Evolutionary conservation across 2,797 vertebrate genomes (phyloP).

Genomic region (Sebastes oblongus): DNA sequence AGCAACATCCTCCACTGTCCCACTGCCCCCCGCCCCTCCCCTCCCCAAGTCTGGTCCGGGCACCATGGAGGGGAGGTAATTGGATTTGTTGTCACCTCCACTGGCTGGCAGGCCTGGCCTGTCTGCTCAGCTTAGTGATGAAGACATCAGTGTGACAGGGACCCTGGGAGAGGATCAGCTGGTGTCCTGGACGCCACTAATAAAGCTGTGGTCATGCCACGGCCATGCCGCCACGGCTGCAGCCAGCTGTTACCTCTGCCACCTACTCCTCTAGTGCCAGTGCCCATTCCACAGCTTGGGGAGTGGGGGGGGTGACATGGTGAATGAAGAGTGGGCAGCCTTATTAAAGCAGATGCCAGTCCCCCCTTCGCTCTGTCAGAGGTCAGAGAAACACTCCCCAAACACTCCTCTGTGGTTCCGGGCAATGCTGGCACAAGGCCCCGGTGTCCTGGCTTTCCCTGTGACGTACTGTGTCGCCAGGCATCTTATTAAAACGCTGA

Average conservation of each 20-base stretch:
- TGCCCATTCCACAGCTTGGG: conserved; percentile 48
- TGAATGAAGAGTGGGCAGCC: conserved; percentile 51
- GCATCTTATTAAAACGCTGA: conserved; percentile 64
- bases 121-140: conserved; percentile 99
- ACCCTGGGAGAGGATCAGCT: conserved; percentile 97
- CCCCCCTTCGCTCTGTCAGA: conserved; percentile 46
- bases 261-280: conserved; percentile 40
- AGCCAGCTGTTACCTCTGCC: conserved; percentile 91
- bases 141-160: conserved; percentile 99
- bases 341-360: conserved; percentile 71
- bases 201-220: conserved; percentile 87
- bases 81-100: conserved; percentile 99
- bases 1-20: conserved; percentile 28
- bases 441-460: conserved; percentile 49
- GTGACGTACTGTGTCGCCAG: conserved; percentile 36
- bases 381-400: conserved; percentile 59
- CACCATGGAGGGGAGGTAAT: conserved; percentile 97
- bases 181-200: conserved; percentile 92
- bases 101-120: conserved; percentile 95
- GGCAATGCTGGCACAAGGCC: conserved; percentile 54
- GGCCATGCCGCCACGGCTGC: conserved; percentile 81
- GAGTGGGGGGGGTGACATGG: conserved; percentile 6
- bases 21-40: conserved; percentile 13
- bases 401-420: conserved; percentile 49
- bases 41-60: conserved; percentile 81